Conservation (phyloP, 37 sponge, comb jelly and placozoan species). For the Oscarella lobularis region DNA sequence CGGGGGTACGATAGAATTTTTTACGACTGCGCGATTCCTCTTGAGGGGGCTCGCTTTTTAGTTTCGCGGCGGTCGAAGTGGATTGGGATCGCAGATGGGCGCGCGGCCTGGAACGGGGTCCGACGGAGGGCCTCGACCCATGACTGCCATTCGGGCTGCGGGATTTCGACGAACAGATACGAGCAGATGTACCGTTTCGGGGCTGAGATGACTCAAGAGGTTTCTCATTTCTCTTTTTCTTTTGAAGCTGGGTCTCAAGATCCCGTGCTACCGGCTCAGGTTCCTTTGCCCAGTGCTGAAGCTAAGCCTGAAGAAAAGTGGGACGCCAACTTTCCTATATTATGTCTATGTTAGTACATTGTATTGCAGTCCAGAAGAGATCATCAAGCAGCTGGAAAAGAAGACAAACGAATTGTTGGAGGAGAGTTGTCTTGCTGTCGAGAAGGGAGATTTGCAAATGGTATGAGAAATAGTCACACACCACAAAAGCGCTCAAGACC, state of each 20-base stretch:
- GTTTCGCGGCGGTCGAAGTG: too few species aligned
- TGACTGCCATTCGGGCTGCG: slow-evolving; percentile 85
- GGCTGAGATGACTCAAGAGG: too few species aligned
- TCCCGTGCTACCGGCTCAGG: too few species aligned
- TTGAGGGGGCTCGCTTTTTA: neutral
- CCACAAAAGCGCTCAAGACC: neutral
- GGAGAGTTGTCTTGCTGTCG: slow-evolving; percentile 67
- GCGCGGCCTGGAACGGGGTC: slow-evolving; percentile 3
- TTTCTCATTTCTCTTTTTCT: too few species aligned
- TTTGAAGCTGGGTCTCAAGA: too few species aligned
- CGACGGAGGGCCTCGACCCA: slow-evolving; percentile 58
- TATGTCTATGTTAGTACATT: slow-evolving; percentile 14
- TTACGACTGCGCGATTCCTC: too few species aligned
- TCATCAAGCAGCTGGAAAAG: slow-evolving; percentile 75
- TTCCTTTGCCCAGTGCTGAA: too few species aligned
- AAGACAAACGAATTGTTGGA: slow-evolving; percentile 70
- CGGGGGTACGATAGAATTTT: too few species aligned
- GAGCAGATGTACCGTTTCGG: too few species aligned
- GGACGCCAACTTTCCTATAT: neutral
- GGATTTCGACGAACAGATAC: slow-evolving; percentile 58
- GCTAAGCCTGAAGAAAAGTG: too few species aligned
- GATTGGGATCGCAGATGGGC: slow-evolving; percentile 13
- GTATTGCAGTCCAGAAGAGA: slow-evolving; percentile 52
- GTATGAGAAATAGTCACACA: neutral
- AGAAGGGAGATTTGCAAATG: slow-evolving; percentile 42